Base-by-base conservation (phyloP, 1,140 invertebrate species). In the Triops cancriformis region DNA sequence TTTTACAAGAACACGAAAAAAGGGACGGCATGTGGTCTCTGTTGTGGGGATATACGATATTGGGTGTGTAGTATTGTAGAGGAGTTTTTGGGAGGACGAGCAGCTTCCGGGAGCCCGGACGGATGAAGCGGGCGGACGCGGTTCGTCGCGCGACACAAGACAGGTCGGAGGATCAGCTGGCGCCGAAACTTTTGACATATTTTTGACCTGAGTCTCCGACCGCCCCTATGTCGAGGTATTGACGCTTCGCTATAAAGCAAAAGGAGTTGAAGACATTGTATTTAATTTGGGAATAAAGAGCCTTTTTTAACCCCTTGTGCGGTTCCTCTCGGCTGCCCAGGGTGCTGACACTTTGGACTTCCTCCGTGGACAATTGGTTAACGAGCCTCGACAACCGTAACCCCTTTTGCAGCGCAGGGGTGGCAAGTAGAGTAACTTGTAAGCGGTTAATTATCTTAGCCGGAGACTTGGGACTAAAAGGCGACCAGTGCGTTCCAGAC, bases 101-200 rank as follows among this genome's bases (percentile, higher is more conserved):
- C 5, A 23, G 51, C 51, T 64, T 64, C 51, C 51, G 51, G 51
- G 51, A 64, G 51, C 51, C 51, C 51, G 51, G 51, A 64, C 51
- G 31, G 31, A 37, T 37, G 31, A 37, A 37, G 31, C 31, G n/a
- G 51, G 51, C 51, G 51, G 51, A 64, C 51, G 51, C 51, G 51
- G 51, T 6, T 64, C 51, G 51, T 64, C n/a, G 51, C 51, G 51
- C 14, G 51, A 64, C 51, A 64, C 51, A 14, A 64, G 51, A 64
- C 51, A 64, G 51, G 51, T 64, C 51, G 51, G 18, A 64, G 51
- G 51, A 64, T 64, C 51, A 64, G 51, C 51, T 64, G 51, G 51
- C 51, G 51, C 51, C 51, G 51, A 64, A 23, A 64, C 51, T 64
- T 64, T 64, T 64, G 51, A 23, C 51, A 23, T 23, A 64, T 64